Base-by-base conservation (phyloP, 2,888 invertebrate genomes). In the Mythimna albipuncta region DNA sequence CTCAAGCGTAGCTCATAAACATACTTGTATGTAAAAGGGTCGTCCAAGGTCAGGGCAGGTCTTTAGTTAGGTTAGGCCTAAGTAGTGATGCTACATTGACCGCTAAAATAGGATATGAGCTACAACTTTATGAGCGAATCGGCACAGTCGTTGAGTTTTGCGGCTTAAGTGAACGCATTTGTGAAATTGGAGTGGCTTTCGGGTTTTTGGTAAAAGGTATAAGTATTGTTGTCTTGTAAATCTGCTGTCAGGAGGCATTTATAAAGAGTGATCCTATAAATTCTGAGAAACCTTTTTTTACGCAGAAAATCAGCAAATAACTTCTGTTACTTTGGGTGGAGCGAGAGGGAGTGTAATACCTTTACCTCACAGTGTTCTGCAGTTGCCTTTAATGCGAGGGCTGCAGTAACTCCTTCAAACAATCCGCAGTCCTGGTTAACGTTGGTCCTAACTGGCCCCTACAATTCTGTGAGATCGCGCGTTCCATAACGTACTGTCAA, bases 21-120 rank as follows among this genome's bases (percentile, higher is more conserved):
- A 59, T 68, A 67, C 50, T 77, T 58, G 52, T 74, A 52, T 57
- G 52, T 67, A 61, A 81, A 79, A 67, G 66, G 79, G 81, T 75
- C 59, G 50, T 10, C 0, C 38, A 77, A 77, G 72, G 71, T 76
- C 52, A 66, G 6, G 19, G 7, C 32, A 67, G 64, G 54, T 59
- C 80, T 62, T 55, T n/a, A 13, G 58, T 74, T 64, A 64, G 38
- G 35, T 32, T 32, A 59, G n/a, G 16, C 13, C 54, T 63, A 64
- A 67, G 68, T 64, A 57, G 57, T 32, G 52, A 75, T 35, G 63
- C 26, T 58, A 79, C 63, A 59, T 54, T 38, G 57, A 57, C 38
- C 44, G 32, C 65, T 38, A 65, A 54, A 79, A 44, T 21, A 65
- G 62, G 65, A 77, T 65, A 77, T 54, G 74, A 73, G 52, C 57